Conservation (phyloP, 2,888 invertebrate species). For the Melikaiella ostensackeni region DNA sequence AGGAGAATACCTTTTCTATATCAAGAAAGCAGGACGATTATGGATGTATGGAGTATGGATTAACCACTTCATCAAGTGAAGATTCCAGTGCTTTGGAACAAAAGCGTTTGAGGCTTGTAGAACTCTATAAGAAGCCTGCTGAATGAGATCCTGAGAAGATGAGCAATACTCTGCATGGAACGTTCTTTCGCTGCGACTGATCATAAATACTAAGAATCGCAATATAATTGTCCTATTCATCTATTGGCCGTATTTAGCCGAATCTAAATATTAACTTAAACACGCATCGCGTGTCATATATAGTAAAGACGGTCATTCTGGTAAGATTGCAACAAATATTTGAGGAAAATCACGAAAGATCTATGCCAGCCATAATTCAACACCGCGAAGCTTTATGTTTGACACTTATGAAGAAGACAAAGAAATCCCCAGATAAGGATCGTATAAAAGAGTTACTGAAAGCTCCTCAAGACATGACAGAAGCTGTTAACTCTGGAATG, state of each 20-base stretch:
- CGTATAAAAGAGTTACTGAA: neutral
- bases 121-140: neutral
- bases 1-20: neutral
- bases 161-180: neutral
- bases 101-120: neutral
- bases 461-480: neutral
- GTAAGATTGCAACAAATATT: neutral
- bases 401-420: neutral
- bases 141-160: neutral
- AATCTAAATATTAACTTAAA: neutral
- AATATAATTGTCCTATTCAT: neutral
- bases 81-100: constrained; percentile 12
- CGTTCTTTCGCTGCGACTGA: neutral
- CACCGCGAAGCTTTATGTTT: neutral
- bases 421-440: neutral
- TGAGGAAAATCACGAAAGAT: neutral
- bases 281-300: constrained; percentile 1
- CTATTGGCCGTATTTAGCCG: neutral
- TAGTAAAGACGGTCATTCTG: neutral
- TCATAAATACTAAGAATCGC: neutral
- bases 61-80: no score
- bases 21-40: neutral
- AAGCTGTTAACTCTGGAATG: neutral
- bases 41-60: no score
- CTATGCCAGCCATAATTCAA: neutral